A percentile compares a stretch with the other conserved stretches of the same genome.
Conservation (phyloP, 2,113 vertebrate genomes). For the Cottus gobio region DNA sequence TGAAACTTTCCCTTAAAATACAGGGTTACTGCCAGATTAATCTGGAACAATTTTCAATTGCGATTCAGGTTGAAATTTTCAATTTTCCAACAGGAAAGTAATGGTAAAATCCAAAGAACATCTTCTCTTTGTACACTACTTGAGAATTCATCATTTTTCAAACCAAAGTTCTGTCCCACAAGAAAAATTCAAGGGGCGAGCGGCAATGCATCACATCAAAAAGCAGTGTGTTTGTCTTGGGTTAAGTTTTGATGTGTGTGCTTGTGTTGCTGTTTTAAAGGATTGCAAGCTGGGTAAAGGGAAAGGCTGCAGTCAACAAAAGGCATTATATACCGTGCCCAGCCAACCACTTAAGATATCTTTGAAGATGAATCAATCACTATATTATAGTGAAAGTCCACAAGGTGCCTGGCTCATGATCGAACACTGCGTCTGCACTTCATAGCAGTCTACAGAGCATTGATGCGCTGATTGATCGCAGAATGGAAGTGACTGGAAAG, state of each 20-base stretch:
- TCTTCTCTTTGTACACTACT: conserved; percentile 42
- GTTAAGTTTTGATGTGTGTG: conserved; percentile 76
- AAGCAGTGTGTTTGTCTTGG: conserved; percentile 67
- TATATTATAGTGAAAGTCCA: conserved; percentile 91
- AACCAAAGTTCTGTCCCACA: conserved; percentile 66
- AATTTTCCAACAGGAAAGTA: conserved; percentile 60
- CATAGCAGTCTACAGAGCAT: conserved; percentile 87
- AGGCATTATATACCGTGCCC: conserved; percentile 79
- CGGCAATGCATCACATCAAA: conserved; percentile 71
- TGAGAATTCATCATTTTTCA: conserved; percentile 68
- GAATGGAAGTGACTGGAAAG: conserved; percentile 90
- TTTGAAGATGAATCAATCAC: conserved; percentile 91
- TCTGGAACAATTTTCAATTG: conserved; percentile 50
- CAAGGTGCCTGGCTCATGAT: conserved; percentile 84
- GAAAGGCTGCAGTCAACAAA: conserved; percentile 82
- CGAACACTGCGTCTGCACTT: conserved; percentile 90
- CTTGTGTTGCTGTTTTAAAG: conserved; percentile 78
- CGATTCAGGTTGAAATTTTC: conserved; percentile 55
- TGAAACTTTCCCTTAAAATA: conserved; percentile 59
- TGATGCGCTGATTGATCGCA: conserved; percentile 93
- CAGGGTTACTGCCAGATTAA: conserved; percentile 54
- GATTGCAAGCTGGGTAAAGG: conserved; percentile 69
- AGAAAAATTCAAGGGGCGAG: conserved; percentile 62
- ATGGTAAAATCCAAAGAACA: conserved; percentile 29
- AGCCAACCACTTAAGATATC: conserved; percentile 85